These are phyloP conservation scores for Tiliacea aurago DNA, from an alignment of 2,888 invertebrate genomes.

Conservation along the genomic window DNA sequence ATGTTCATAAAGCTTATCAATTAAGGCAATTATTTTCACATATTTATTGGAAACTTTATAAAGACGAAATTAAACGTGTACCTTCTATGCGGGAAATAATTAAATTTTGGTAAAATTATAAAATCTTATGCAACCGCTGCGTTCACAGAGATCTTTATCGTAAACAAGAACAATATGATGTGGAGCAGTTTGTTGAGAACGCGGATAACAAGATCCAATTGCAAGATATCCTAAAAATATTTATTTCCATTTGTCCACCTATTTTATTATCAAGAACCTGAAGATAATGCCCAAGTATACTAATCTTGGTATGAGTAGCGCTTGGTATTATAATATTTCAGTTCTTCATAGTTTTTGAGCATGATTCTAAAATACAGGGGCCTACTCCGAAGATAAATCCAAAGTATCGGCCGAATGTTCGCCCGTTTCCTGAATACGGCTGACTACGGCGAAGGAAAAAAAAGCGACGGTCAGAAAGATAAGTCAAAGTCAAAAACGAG, in stretches of 20 bases:
- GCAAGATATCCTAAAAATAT: conserved; percentile 40
- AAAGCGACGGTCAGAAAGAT: too few relatives aligned
- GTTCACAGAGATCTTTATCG: conserved; percentile 60
- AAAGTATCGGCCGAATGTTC: too few relatives aligned
- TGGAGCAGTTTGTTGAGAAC: conserved; percentile 38
- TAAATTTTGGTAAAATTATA: conserved; percentile 61
- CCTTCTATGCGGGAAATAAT: conserved; percentile 67
- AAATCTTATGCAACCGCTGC: conserved; percentile 56
- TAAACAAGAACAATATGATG: conserved; percentile 60
- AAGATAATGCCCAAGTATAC: background rate
- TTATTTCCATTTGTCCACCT: background rate
- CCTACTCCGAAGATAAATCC: too few relatives aligned
- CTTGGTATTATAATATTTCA: background rate
- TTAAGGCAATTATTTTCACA: conserved; percentile 73
- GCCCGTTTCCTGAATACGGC: too few relatives aligned
- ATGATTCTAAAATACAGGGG: conserved; percentile 1
- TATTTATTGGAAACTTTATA: conserved; percentile 70
- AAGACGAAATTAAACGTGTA: conserved; percentile 59
- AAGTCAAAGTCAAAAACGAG: too few relatives aligned
- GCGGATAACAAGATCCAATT: conserved; percentile 45
- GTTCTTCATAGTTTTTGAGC: background rate
- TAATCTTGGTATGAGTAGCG: background rate
- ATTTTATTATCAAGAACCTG: background rate
- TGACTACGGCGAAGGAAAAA: too few relatives aligned
- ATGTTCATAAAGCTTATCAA: conserved; percentile 65